These are phyloP conservation scores for Glareola pratincola DNA, from an alignment of 2,113 vertebrate species.

Conservation along the genomic window DNA sequence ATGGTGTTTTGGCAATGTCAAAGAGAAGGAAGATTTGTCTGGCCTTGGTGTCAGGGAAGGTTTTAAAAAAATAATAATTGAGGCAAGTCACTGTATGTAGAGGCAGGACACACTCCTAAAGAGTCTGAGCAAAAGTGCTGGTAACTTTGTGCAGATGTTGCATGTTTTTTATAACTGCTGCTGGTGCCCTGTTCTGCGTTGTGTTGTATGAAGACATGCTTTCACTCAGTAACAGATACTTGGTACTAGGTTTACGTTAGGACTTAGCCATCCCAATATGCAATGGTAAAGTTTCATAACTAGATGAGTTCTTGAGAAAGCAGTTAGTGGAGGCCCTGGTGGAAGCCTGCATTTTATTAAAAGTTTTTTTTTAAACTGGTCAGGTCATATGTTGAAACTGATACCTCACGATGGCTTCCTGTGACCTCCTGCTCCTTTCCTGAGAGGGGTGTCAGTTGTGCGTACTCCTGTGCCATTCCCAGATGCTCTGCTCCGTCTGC, in stretches of 20 bases:
- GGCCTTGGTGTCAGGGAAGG: background rate
- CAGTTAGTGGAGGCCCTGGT: background rate
- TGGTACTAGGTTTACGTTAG: background rate
- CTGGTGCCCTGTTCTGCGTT: background rate
- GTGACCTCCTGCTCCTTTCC: constrained; percentile 31
- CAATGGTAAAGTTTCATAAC: background rate
- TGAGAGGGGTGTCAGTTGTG: background rate
- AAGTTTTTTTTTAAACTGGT: background rate
- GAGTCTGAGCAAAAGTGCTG: background rate
- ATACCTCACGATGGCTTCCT: background rate
- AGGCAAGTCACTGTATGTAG: background rate
- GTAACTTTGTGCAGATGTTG: background rate
- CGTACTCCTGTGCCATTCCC: background rate
- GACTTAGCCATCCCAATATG: background rate
- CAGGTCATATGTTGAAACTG: constrained; percentile 11
- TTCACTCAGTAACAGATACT: background rate
- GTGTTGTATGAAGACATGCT: background rate
- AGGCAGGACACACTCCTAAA: background rate
- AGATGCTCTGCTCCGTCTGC: background rate
- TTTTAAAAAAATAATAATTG: background rate
- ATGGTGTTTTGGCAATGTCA: accelerated
- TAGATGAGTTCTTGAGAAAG: background rate
- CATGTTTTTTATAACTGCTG: background rate
- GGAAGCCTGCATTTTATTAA: constrained; percentile 49
- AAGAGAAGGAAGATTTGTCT: background rate